Evolutionary conservation across 2,797 vertebrate species (phyloP).

Genomic region (Acipenser transmontanus): DNA sequence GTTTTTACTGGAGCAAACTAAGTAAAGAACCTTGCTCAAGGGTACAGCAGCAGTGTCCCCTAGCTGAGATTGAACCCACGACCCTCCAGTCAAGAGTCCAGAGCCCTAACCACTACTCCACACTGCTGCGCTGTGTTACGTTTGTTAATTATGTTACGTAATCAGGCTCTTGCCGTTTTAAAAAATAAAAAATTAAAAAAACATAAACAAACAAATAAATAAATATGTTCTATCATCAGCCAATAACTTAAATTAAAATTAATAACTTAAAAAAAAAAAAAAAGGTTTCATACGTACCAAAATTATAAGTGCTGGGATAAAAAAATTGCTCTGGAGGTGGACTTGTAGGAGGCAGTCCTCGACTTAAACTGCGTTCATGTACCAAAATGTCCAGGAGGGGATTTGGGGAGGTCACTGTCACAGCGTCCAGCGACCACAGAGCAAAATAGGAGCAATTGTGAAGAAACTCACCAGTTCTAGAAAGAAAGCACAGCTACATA

Average conservation of each 20-base stretch:
- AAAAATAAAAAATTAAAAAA: no score
- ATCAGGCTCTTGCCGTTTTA: no score
- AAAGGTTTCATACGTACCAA: conserved; percentile 63
- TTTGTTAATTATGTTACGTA: no score
- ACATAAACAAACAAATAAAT: no score
- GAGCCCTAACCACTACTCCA: no score
- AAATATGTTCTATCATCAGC: background rate
- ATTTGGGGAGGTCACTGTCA: conserved; percentile 66
- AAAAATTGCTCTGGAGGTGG: conserved; percentile 93
- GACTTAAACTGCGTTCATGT: conserved; percentile 81
- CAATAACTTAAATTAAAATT: background rate
- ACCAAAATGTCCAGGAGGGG: conserved; percentile 77
- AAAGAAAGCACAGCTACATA: conserved; percentile 26
- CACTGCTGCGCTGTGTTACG: no score
- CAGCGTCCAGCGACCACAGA: conserved; percentile 82
- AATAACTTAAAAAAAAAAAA: background rate
- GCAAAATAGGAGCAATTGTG: conserved; percentile 87
- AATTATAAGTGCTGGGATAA: conserved; percentile 86
- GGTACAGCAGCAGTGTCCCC: no score
- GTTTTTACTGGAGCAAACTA: no score
- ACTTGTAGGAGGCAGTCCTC: conserved; percentile 74
- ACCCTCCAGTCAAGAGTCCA: no score
- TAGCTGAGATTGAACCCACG: no score
- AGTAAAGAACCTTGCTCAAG: no score
- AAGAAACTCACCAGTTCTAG: conserved; percentile 80